Conservation (phyloP, 2,888 invertebrate species). For the Azorinus chamasolen region DNA sequence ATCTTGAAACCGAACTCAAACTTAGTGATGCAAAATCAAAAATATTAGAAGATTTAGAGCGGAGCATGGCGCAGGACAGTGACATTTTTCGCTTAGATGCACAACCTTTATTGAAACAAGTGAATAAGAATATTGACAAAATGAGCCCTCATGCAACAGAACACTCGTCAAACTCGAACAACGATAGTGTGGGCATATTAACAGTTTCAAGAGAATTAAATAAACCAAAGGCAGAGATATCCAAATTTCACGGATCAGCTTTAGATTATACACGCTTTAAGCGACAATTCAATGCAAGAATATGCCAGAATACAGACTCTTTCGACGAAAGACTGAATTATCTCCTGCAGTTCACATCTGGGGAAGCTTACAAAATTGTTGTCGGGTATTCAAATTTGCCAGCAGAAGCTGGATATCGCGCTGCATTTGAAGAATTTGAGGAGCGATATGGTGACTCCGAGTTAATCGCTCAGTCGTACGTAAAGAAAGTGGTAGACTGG, state of each 20-base stretch:
- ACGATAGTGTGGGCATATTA: background rate
- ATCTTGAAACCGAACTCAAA: background rate
- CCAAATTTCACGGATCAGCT: conserved; percentile 34
- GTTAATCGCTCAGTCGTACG: conserved; percentile 26
- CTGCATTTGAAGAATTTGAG: conserved; percentile 10
- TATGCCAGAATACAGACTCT: conserved; percentile 31
- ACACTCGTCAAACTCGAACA: too few species aligned
- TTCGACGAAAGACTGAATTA: conserved; percentile 40
- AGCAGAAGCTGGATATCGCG: conserved; percentile 3
- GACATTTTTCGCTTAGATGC: too few species aligned
- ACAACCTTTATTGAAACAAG: too few species aligned
- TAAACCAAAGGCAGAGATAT: conserved; percentile 46
- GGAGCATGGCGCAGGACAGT: too few species aligned
- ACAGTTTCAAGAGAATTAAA: conserved; percentile 11
- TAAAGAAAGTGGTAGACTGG: conserved; percentile 29
- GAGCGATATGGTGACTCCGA: conserved; percentile 40
- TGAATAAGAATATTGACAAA: too few species aligned
- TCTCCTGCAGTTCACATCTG: conserved; percentile 29
- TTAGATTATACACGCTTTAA: conserved; percentile 35
- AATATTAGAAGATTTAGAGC: background rate
- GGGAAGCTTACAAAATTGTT: conserved; percentile 39
- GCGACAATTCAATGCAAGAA: conserved; percentile 36
- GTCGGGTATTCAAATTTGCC: conserved; percentile 29
- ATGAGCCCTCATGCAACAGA: too few species aligned
- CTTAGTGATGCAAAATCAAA: conserved; percentile 5